These are phyloP conservation scores for Folsomia candida DNA, from an alignment of 2,888 invertebrate genomes.

Conservation along the genomic window DNA sequence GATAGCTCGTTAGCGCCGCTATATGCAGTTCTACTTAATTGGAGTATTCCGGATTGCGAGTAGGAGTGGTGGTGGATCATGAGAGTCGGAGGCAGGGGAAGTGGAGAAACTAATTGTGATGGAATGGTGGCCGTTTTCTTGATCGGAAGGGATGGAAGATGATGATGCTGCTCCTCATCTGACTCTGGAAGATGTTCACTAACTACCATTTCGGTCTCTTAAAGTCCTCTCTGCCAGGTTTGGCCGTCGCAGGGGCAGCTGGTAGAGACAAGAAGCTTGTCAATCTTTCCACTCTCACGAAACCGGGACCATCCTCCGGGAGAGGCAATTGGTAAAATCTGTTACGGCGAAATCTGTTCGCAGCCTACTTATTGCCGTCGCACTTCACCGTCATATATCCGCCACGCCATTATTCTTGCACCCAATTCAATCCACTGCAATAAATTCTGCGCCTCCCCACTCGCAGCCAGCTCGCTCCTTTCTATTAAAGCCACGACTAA, in stretches of 20 bases:
- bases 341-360: not conserved
- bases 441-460: not conserved
- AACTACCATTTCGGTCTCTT: constrained; percentile 47
- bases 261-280: constrained; percentile 47
- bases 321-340: constrained; percentile 31
- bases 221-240: constrained; percentile 47
- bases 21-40: too few species aligned
- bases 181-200: constrained; percentile 41
- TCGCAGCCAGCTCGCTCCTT: not conserved
- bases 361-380: not conserved
- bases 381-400: not conserved
- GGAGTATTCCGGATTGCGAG: not conserved
- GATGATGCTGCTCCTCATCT: not conserved
- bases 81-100: not conserved
- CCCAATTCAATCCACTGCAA: not conserved
- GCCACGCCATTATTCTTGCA: constrained; percentile 4
- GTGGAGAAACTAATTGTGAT: not conserved
- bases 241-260: constrained; percentile 47
- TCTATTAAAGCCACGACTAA: not conserved
- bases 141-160: not conserved
- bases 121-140: not conserved
- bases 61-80: not conserved
- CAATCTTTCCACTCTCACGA: constrained; percentile 14
- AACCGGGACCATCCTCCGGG: not conserved
- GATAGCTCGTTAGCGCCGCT: too few species aligned